These are phyloP conservation scores for Coremacera marginata DNA, from an alignment of 2,888 invertebrate genomes.

Conservation along the genomic window DNA sequence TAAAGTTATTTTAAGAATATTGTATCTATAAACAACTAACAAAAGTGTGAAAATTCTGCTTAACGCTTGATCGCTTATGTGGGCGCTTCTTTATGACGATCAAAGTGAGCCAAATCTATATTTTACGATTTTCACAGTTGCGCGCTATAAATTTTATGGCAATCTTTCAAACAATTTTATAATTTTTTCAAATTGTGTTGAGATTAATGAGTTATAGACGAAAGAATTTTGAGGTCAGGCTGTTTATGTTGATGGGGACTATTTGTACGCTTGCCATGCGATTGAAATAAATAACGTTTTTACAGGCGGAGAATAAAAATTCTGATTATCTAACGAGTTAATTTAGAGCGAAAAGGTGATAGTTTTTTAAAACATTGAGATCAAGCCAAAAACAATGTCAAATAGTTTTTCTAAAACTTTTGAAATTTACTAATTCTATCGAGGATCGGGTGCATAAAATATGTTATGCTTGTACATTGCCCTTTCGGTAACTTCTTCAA, in stretches of 20 bases:
- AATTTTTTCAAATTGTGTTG: not conserved
- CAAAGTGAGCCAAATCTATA: not conserved
- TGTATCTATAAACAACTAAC: not conserved
- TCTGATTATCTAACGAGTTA: not conserved
- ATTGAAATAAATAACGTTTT: constrained; percentile 8
- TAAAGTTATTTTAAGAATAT: no score
- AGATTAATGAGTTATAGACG: constrained; percentile 17
- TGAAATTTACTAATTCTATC: no score
- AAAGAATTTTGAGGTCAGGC: constrained; percentile 21
- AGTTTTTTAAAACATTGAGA: no score
- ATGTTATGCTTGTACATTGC: no score
- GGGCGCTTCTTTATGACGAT: not conserved
- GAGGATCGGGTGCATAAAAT: not conserved
- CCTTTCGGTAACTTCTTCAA: no score
- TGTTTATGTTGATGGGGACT: not conserved
- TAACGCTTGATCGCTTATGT: not conserved
- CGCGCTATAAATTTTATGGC: not conserved
- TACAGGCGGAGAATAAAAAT: not conserved
- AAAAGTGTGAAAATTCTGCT: constrained; percentile 5
- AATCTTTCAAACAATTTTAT: not conserved
- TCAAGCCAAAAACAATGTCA: no score
- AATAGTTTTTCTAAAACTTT: no score
- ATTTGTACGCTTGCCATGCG: not conserved
- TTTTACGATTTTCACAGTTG: constrained; percentile 14
- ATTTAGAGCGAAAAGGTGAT: no score